Conservation (phyloP, 2,888 invertebrate species). For the Herminia tarsipennalis region DNA sequence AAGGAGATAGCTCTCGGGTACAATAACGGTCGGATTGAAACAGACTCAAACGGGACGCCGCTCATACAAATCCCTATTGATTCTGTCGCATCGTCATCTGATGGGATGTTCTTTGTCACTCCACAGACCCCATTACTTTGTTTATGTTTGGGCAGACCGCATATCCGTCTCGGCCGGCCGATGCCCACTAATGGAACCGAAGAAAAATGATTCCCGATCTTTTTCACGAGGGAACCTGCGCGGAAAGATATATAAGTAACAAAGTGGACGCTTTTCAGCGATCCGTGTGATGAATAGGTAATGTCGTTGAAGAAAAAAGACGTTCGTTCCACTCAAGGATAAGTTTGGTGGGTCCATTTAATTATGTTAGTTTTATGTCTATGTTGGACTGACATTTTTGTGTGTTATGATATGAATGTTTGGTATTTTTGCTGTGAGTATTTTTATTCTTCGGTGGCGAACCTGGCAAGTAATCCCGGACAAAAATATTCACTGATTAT, state of each 20-base stretch:
- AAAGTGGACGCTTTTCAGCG: conserved; percentile 67
- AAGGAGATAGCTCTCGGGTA: conserved; percentile 39
- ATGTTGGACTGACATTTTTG: conserved; percentile 1
- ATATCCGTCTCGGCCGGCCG: conserved; percentile 65
- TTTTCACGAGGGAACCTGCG: conserved; percentile 47
- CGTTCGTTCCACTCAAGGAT: conserved; percentile 51
- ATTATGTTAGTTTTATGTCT: conserved; percentile 57
- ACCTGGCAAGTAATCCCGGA: too few species aligned
- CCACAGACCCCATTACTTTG: conserved; percentile 67
- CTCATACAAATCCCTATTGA: conserved; percentile 53
- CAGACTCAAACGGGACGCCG: conserved; percentile 24
- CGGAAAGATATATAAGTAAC: conserved; percentile 55
- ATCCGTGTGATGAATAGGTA: conserved; percentile 70
- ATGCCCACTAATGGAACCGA: conserved; percentile 67
- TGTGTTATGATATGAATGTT: conserved; percentile 1
- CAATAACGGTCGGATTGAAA: conserved; percentile 40
- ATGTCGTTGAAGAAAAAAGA: conserved; percentile 61
- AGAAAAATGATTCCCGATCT: conserved; percentile 73
- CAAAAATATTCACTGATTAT: too few species aligned
- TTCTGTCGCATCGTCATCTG: conserved; percentile 57
- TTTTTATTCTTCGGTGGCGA: background rate
- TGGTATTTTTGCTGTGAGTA: background rate
- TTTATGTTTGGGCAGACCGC: conserved; percentile 69
- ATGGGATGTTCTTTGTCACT: conserved; percentile 73
- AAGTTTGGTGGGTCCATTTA: conserved; percentile 56